Evolutionary conservation across 2,797 vertebrate genomes (phyloP).

Genomic region (Phaenicophaeus curvirostris): DNA sequence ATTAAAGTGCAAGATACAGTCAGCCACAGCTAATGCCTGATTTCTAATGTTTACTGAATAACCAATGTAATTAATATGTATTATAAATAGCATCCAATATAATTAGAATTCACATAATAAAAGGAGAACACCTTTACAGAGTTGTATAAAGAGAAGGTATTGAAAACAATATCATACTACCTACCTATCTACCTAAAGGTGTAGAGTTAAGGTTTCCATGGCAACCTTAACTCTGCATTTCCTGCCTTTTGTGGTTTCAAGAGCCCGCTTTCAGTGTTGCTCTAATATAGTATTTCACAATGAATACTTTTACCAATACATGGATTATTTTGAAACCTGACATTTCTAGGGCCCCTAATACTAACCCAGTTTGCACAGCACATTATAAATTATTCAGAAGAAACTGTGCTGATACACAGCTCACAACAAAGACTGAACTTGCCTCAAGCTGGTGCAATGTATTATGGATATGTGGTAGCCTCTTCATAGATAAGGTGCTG

Average conservation of each 20-base stretch:
- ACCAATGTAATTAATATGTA: neutral
- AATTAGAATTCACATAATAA: neutral
- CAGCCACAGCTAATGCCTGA: neutral
- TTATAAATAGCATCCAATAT: neutral
- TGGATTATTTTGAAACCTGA: constrained; percentile 40
- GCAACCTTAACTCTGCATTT: constrained; percentile 44
- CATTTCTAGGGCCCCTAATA: constrained; percentile 36
- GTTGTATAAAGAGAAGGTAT: neutral
- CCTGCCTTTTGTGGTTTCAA: constrained; percentile 24
- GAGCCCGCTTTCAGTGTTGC: neutral
- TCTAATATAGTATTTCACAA: constrained; percentile 28
- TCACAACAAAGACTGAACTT: constrained; percentile 16
- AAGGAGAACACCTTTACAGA: neutral
- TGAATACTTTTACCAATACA: constrained; percentile 1
- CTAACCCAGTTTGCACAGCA: constrained; percentile 22
- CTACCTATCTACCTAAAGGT: neutral
- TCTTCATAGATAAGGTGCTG: neutral
- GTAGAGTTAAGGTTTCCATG: constrained; percentile 37
- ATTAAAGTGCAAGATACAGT: neutral
- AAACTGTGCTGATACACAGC: constrained; percentile 1
- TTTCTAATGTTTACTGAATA: neutral
- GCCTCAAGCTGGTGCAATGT: neutral
- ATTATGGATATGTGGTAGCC: neutral
- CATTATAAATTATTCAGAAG: constrained; percentile 47
- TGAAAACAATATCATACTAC: constrained; percentile 15